phyloP scores from a whole-genome alignment of 2,113 vertebrate species.

The Neogale vison region DNA sequence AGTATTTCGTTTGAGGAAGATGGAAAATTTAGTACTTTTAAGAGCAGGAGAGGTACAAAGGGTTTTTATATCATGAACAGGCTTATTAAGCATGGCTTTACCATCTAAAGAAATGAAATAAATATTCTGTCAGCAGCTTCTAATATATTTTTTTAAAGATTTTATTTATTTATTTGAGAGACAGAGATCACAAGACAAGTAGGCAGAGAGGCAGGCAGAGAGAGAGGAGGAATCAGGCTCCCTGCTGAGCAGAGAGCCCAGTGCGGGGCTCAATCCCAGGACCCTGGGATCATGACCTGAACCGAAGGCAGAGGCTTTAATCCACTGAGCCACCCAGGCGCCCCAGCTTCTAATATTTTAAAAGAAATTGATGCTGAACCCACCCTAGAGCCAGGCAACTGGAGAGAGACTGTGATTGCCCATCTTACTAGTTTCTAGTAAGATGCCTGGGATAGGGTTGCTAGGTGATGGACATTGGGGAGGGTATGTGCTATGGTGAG shows the following conservation, averaged over 20 bases:
- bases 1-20: slow-evolving; percentile 27
- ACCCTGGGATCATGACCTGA: too few species aligned
- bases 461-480: too few species aligned
- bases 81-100: neutral
- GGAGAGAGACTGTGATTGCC: neutral
- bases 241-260: too few species aligned
- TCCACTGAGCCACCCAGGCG: too few species aligned
- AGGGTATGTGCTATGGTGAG: too few species aligned
- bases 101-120: neutral
- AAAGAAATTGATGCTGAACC: neutral
- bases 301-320: too few species aligned
- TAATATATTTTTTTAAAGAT: neutral
- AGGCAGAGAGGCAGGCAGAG: too few species aligned
- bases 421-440: neutral
- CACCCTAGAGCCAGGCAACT: neutral
- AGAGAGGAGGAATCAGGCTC: too few species aligned
- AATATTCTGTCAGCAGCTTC: neutral
- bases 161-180: too few species aligned
- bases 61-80: neutral
- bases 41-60: neutral
- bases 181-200: too few species aligned
- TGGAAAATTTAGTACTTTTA: slow-evolving; percentile 5
- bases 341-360: neutral
- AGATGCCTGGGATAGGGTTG: neutral
- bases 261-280: too few species aligned